Base-by-base conservation (phyloP, 2,797 vertebrate genomes). In the Forpus xanthops region DNA sequence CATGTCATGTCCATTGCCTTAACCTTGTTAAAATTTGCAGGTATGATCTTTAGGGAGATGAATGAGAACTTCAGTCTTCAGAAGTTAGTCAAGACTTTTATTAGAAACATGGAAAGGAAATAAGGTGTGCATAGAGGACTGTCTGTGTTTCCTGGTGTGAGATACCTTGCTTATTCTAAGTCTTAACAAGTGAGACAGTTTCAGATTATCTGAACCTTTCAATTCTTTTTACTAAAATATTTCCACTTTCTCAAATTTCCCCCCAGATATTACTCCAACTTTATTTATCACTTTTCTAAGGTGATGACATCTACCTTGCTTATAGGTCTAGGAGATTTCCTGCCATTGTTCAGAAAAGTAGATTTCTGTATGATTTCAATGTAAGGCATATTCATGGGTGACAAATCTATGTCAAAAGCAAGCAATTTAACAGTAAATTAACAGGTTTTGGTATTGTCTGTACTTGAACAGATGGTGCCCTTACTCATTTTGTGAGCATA, bases 381-480 rank as follows among this genome's bases (percentile, higher is more conserved):
- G 10, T 28, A 44, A 70, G 55, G 42, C 27, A 4, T 33, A n/a
- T 72, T 88, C 58, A 68, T 17, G n/a, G 60, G 12, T 62, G 66
- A 70, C 33, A 60, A 20, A 33, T 37, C 67, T 52, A 15, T 66
- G 55, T 90, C 74, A 81, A 82, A 95, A 90, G 47, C 35, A 72
- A 91, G 77, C 74, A 66, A 60, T 82, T 89, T 82, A 71, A 42
- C 47, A 79, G 27, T 37, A 74, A 66, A 74, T 78, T 62, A 41
- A 78, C 68, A 76, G 12, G 61, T 50, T 70, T 75, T 72, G 60
- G 3, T 81, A 66, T 93, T 86, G 33, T 78, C 70, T 85, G 44
- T 65, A 21, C 58, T 81, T 70, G 73, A 86, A 68, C 94, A 95
- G 93, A 92, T 95, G 79, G 76, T 84, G 78, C 45, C 53, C 70